phyloP scores from a whole-genome alignment of 2,113 vertebrate species.

The Mus pahari region DNA sequence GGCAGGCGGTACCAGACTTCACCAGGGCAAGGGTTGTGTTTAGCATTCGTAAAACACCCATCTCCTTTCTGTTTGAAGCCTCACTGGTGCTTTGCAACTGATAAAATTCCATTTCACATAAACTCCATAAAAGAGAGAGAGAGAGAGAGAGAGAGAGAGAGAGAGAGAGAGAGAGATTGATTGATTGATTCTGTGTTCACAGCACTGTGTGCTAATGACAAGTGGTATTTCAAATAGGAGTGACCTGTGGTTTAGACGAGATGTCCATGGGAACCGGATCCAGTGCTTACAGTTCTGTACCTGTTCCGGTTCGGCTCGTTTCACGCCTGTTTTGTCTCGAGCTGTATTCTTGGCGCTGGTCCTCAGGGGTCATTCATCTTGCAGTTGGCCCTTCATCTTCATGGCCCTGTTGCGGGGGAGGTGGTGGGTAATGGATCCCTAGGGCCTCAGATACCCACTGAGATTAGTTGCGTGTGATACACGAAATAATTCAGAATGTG shows the following conservation, averaged over 20 bases:
- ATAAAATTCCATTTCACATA: constrained; percentile 22
- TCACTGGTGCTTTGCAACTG: background rate
- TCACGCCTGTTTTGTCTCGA: background rate
- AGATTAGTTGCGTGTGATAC: background rate
- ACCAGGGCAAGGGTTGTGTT: background rate
- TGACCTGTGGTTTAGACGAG: background rate
- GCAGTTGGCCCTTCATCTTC: background rate
- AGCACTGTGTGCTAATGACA: background rate
- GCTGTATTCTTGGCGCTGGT: background rate
- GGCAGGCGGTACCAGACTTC: background rate
- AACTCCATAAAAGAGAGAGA: background rate
- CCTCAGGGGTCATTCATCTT: background rate
- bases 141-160: too few species aligned
- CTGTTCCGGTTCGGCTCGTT: background rate
- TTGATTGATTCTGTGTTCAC: background rate
- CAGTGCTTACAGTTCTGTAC: background rate
- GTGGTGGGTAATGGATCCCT: background rate
- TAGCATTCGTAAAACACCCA: background rate
- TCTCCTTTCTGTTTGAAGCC: background rate
- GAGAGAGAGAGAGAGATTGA: too few species aligned
- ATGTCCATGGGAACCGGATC: background rate
- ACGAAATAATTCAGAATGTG: background rate
- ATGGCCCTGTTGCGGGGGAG: background rate
- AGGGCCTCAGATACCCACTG: too few species aligned
- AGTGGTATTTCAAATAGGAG: background rate